Percentiles rank a stretch among this genome's conserved stretches.
Conservation (phyloP, 92 coral and sea anemone genomes). For the Pocillopora grandis region DNA sequence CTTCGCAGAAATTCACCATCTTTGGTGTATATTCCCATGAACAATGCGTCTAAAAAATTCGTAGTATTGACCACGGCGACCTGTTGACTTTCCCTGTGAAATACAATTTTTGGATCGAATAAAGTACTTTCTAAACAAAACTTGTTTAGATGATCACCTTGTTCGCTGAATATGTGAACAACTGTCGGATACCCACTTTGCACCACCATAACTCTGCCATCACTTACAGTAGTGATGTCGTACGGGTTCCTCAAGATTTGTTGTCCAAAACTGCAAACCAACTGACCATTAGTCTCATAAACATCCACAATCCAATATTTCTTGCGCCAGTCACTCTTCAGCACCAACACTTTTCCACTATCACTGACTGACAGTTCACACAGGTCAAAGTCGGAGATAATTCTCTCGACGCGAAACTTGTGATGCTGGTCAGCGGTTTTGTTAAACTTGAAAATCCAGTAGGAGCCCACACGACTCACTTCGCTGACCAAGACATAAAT, state of each 20-base stretch:
- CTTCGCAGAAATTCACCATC: background rate
- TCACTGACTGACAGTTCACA: background rate
- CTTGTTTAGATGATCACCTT: background rate
- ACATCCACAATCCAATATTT: background rate
- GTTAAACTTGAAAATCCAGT: background rate
- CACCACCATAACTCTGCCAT: background rate
- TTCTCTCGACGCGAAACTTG: background rate
- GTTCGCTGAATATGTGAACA: background rate
- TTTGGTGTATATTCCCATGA: background rate
- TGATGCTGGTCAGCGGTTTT: background rate
- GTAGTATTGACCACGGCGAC: background rate
- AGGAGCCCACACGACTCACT: background rate
- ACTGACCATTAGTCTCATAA: background rate
- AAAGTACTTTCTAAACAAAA: too few relatives aligned
- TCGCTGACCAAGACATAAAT: background rate
- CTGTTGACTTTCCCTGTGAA: conserved; percentile 8
- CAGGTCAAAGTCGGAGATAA: too few relatives aligned
- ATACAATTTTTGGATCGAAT: background rate
- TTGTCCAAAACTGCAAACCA: background rate
- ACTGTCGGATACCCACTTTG: too few relatives aligned
- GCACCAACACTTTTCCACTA: background rate
- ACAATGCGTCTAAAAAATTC: too few relatives aligned
- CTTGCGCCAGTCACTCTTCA: too few relatives aligned
- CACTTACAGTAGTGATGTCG: background rate
- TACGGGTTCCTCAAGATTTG: background rate